Percentiles rank a stretch among this genome's conserved stretches.
phyloP scores from a whole-genome alignment of 2,888 invertebrate species.

The Zonitis immaculata region DNA sequence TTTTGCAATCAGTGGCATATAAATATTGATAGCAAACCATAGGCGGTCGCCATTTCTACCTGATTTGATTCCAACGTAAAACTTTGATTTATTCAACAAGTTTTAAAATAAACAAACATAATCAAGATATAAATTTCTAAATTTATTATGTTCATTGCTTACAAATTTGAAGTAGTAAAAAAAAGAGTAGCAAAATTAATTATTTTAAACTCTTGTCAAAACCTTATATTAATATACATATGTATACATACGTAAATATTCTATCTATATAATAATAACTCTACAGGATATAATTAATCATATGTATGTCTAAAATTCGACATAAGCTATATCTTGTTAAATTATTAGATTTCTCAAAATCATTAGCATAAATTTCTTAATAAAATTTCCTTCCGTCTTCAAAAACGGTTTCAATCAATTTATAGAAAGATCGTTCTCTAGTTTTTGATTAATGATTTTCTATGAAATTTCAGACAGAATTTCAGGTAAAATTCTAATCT shows the following conservation, averaged over 20 bases:
- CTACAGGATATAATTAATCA: slow-evolving; percentile 13
- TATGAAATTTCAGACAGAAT: too few relatives aligned
- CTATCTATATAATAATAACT: slow-evolving; percentile 10
- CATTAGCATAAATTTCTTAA: slow-evolving; percentile 5
- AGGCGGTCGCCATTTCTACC: slow-evolving; percentile 7
- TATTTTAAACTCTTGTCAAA: not conserved
- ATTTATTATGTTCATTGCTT: too few relatives aligned
- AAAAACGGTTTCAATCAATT: slow-evolving; percentile 5
- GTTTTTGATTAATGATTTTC: slow-evolving; percentile 2
- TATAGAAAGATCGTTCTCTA: not conserved
- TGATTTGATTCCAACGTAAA: slow-evolving; percentile 5
- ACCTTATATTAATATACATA: slow-evolving; percentile 12
- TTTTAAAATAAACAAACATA: not conserved
- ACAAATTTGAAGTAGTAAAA: too few relatives aligned
- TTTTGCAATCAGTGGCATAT: slow-evolving; percentile 29
- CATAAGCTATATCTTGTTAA: not conserved
- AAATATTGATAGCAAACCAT: slow-evolving; percentile 27
- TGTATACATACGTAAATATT: slow-evolving; percentile 4
- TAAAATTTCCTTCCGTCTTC: not conserved
- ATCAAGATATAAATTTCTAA: too few relatives aligned
- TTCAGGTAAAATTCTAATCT: slow-evolving; percentile 4
- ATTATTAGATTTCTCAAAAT: slow-evolving; percentile 6
- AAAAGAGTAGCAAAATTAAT: too few relatives aligned
- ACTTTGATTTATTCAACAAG: slow-evolving; percentile 3
- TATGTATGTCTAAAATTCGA: slow-evolving; percentile 1